A percentile compares a stretch with the other conserved stretches of the same genome.
Conservation (phyloP, 92 coral and sea anemone genomes). For the Virgularia gustaviana region DNA sequence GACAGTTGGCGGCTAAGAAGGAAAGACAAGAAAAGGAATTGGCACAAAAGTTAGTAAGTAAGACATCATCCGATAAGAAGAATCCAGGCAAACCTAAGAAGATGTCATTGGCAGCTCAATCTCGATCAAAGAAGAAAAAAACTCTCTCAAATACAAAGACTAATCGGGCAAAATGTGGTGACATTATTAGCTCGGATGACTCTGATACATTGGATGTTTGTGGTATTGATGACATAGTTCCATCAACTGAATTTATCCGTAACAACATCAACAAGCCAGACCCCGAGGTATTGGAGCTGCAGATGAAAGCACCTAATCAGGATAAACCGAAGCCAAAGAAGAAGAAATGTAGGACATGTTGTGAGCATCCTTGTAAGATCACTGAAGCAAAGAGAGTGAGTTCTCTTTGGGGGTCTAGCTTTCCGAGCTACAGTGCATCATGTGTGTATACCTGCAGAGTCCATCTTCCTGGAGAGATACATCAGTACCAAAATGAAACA, state of each 20-base stretch:
- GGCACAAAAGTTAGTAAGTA: too few species aligned
- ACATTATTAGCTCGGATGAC: too few species aligned
- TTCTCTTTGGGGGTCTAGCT: background rate
- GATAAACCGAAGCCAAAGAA: constrained; percentile 9
- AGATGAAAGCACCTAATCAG: background rate
- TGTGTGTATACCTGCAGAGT: constrained; percentile 13
- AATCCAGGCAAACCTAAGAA: too few species aligned
- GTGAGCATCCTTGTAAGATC: constrained; percentile 11
- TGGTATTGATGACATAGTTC: constrained; percentile 3
- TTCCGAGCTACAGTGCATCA: constrained; percentile 14
- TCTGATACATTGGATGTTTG: constrained; percentile 9
- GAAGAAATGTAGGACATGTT: constrained; percentile 17
- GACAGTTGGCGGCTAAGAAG: too few species aligned
- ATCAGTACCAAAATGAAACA: background rate
- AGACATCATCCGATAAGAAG: too few species aligned
- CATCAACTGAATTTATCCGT: constrained; percentile 14
- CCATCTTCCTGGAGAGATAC: constrained; percentile 27
- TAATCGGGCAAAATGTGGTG: too few species aligned
- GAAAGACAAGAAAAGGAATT: too few species aligned
- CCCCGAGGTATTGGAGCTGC: background rate
- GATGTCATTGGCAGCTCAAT: too few species aligned
- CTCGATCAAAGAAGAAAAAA: too few species aligned
- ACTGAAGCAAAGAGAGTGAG: constrained; percentile 17
- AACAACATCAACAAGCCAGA: background rate
- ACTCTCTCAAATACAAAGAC: too few species aligned